Evolutionary conservation across 1,140 invertebrate genomes (phyloP).

Genomic region (Nebria ingens): DNA sequence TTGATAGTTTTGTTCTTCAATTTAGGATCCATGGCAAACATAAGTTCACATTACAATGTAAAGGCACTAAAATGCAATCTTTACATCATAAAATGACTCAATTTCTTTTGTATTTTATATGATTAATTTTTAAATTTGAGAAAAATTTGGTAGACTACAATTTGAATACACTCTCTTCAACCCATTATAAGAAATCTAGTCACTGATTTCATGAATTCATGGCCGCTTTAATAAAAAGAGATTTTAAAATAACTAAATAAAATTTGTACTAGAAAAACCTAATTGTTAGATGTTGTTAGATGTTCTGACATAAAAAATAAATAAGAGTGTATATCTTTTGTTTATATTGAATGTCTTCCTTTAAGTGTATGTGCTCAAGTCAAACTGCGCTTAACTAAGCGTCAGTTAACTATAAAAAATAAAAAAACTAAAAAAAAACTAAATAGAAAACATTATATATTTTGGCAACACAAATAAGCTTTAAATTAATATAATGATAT

Average conservation of each 20-base stretch:
- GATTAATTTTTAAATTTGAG: no score
- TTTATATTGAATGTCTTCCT: conserved; percentile 5
- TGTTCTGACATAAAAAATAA: neutral
- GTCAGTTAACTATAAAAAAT: neutral
- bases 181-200: neutral
- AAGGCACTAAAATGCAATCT: no score
- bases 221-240: neutral
- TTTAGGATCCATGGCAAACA: no score
- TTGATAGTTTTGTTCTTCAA: no score
- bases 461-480: conserved; percentile 2
- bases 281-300: conserved; percentile 3
- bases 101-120: no score
- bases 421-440: neutral
- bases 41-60: no score
- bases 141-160: no score
- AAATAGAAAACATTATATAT: neutral
- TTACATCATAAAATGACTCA: no score
- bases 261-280: neutral
- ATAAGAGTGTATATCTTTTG: neutral
- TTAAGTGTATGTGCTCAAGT: conserved; percentile 6
- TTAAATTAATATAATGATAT: neutral
- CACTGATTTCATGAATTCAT: neutral
- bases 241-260: neutral
- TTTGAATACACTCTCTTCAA: neutral
- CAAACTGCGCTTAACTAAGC: neutral